Evolutionary conservation across 2,797 vertebrate genomes (phyloP).

Genomic region (Diceros bicornis): DNA sequence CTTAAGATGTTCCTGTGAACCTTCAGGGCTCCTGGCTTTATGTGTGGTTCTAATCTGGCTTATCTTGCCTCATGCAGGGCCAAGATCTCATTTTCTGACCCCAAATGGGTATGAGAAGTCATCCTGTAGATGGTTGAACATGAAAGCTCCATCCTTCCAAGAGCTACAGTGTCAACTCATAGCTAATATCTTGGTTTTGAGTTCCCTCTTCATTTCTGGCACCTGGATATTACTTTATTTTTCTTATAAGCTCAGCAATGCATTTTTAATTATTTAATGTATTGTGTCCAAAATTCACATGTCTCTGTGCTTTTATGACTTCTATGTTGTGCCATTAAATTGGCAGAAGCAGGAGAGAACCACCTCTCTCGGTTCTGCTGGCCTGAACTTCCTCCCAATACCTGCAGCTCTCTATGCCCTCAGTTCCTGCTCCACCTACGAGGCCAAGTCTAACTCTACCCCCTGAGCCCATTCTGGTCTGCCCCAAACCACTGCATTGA

Average conservation of each 20-base stretch:
- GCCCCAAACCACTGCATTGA: neutral
- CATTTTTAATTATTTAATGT: conserved; percentile 66
- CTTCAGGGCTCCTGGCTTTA: neutral
- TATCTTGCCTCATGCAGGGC: conserved; percentile 1
- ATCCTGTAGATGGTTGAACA: neutral
- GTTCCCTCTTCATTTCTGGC: conserved; percentile 52
- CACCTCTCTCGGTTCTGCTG: neutral
- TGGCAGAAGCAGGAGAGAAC: neutral
- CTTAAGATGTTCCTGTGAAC: conserved; percentile 29
- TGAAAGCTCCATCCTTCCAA: conserved; percentile 23
- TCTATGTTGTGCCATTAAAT: neutral
- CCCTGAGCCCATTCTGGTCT: neutral
- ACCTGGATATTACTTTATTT: conserved; percentile 53
- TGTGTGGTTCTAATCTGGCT: conserved; percentile 21
- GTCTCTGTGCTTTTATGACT: conserved; percentile 47
- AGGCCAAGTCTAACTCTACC: neutral
- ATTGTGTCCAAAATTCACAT: conserved; percentile 16
- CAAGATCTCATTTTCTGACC: conserved; percentile 44
- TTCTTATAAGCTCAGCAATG: conserved; percentile 41
- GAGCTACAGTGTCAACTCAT: neutral
- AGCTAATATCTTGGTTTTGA: conserved; percentile 55
- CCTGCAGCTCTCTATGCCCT: neutral
- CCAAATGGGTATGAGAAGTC: neutral
- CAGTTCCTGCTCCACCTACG: neutral
- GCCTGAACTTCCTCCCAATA: neutral